phyloP scores from a whole-genome alignment of 1,140 invertebrate genomes.

The Aphelenchoides besseyi region DNA sequence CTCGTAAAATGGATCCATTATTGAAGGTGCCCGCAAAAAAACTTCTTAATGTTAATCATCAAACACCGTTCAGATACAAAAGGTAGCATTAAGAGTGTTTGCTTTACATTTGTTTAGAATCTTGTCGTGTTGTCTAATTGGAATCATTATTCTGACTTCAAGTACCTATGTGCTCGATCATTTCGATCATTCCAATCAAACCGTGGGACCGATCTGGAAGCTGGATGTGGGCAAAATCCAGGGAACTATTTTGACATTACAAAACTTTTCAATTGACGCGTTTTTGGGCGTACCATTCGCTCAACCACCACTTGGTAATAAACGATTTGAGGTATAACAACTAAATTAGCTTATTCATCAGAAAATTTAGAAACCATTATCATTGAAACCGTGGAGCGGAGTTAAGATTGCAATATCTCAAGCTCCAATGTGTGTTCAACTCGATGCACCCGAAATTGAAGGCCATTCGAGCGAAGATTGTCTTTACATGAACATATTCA shows the following conservation, averaged over 20 bases:
- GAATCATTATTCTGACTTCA: neutral
- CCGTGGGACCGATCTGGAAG: neutral
- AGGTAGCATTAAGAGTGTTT: too few species aligned
- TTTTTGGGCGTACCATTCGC: constrained; percentile 28
- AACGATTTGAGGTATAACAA: constrained; percentile 24
- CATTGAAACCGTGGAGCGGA: constrained; percentile 19
- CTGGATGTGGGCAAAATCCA: constrained; percentile 15
- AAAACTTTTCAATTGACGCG: neutral
- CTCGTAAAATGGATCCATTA: too few species aligned
- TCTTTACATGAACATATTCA: constrained; percentile 26
- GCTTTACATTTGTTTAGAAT: too few species aligned
- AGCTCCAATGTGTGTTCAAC: neutral
- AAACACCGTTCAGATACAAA: too few species aligned
- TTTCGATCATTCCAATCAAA: neutral
- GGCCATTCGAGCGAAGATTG: constrained; percentile 25
- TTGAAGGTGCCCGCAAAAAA: too few species aligned
- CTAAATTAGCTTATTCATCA: too few species aligned
- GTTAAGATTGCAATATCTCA: neutral
- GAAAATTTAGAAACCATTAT: constrained; percentile 20
- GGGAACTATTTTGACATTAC: neutral
- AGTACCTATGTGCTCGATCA: neutral
- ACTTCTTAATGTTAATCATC: too few species aligned
- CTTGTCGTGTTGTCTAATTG: too few species aligned
- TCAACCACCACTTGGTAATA: constrained; percentile 22
- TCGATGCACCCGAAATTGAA: neutral